Conservation (phyloP, 1,140 invertebrate genomes). For the Saxidomus purpurata region DNA sequence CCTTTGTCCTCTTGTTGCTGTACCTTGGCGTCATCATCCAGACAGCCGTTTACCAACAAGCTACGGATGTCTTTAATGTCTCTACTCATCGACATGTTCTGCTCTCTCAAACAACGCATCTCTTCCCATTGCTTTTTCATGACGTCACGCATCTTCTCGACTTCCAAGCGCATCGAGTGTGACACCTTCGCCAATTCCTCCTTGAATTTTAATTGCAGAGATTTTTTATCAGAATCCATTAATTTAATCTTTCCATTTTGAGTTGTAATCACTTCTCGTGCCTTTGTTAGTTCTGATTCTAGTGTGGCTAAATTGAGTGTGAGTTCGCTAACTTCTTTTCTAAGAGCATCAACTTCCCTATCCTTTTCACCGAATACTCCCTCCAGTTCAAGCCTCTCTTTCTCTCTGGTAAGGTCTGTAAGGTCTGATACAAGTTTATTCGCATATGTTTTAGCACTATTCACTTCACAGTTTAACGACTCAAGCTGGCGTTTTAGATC, state of each 20-base stretch:
- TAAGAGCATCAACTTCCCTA: constrained; percentile 62
- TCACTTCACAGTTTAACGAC: constrained; percentile 71
- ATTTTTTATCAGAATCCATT: constrained; percentile 75
- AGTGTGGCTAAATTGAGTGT: constrained; percentile 70
- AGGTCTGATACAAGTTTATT: constrained; percentile 70
- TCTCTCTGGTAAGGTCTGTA: constrained; percentile 51
- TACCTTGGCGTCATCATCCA: constrained; percentile 60
- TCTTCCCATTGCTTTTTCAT: constrained; percentile 79
- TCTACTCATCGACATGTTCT: constrained; percentile 74
- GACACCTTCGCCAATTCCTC: constrained; percentile 74
- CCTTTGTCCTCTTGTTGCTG: constrained; percentile 22
- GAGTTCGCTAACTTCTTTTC: constrained; percentile 70
- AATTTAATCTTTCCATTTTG: constrained; percentile 74
- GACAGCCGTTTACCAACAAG: constrained; percentile 65
- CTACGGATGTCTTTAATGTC: constrained; percentile 77
- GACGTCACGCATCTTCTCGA: constrained; percentile 78
- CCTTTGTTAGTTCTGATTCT: constrained; percentile 74
- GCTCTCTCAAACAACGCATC: constrained; percentile 75
- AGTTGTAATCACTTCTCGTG: constrained; percentile 73
- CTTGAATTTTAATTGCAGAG: constrained; percentile 76
- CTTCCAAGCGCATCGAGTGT: constrained; percentile 72
- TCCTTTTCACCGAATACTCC: constrained; percentile 65
- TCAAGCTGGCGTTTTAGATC: constrained; percentile 70
- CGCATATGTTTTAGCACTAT: constrained; percentile 68
- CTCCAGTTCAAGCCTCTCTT: constrained; percentile 61